Base-by-base conservation (phyloP, 2,888 invertebrate species). In the Schrankia costaestrigalis region DNA sequence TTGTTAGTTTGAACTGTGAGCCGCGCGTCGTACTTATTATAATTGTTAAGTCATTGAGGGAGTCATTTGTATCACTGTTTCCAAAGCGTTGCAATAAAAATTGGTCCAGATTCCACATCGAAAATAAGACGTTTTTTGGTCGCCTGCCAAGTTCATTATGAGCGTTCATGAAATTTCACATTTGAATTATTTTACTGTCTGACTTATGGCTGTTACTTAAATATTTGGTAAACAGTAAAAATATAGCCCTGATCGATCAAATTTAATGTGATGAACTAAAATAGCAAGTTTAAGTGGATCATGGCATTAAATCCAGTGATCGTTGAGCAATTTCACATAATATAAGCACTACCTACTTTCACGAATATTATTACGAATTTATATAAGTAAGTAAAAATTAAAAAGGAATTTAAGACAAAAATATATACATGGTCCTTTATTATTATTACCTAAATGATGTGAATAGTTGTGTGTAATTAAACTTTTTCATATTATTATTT, bases 141-240 rank as follows among this genome's bases (percentile, higher is more conserved):
- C 79, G 78, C 52, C 64, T 85, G 87, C 87, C 87, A 87, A 87
- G 85, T 87, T 87, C 87, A 87, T 87, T 87, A 87, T 87, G 85
- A 86, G 80, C 81, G 87, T 86, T 87, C 86, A 85, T 87, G 87
- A 87, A 87, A 84, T 86, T 87, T 87, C 84, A 85, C 87, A 87
- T 87, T 87, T 86, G 86, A 87, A 87, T 87, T 87, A 87, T 87
- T 87, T 87, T 87, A 87, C 85, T 84, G 84, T 79, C 86, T 84
- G 87, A 87, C 81, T 86, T 87, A 87, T 86, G 77, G 82, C 81
- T 74, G 85, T 86, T 87, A 86, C 87, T 86, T 86, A 85, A 86
- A 86, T 86, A 86, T 86, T 86, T 85, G 84, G 87, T 87, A 86
- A 86, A 86, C 85, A 85, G 82, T 80, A 86, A 86, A 86, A 87